Conservation (phyloP, 2,888 invertebrate genomes). For the Latheticus oryzae region DNA sequence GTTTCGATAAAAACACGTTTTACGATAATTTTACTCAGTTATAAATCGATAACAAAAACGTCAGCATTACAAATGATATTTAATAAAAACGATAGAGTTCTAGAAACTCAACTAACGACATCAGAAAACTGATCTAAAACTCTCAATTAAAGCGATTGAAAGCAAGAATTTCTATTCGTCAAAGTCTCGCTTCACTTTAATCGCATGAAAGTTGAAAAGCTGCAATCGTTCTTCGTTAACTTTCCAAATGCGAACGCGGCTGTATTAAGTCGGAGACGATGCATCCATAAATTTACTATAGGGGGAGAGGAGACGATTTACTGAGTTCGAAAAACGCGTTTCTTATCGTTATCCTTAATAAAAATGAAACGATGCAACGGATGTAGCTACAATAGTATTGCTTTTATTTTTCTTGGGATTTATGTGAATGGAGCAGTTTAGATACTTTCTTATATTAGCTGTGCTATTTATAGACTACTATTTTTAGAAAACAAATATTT, state of each 20-base stretch:
- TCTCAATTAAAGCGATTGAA: conserved; percentile 33
- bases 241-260: conserved; percentile 11
- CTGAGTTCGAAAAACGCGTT: conserved; percentile 23
- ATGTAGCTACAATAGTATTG: too few relatives aligned
- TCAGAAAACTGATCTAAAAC: conserved; percentile 36
- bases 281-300: conserved; percentile 32
- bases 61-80: conserved; percentile 27
- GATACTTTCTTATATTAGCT: too few relatives aligned
- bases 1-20: conserved; percentile 14
- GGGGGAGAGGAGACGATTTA: too few relatives aligned
- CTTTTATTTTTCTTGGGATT: too few relatives aligned
- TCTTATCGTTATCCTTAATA: conserved; percentile 35
- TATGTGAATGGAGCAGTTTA: too few relatives aligned
- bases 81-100: conserved; percentile 31
- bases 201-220: conserved; percentile 36
- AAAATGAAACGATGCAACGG: not conserved
- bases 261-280: conserved; percentile 24
- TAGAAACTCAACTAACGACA: conserved; percentile 36
- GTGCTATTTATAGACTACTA: too few relatives aligned
- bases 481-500: too few relatives aligned
- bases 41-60: conserved; percentile 24
- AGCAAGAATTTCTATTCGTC: conserved; percentile 32
- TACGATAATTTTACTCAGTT: not conserved
- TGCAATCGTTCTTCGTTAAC: conserved; percentile 32
- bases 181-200: conserved; percentile 35